Percentiles rank a stretch among this genome's conserved stretches.
These are phyloP conservation scores for Penelope pileata DNA, from an alignment of 2,113 vertebrate species.

Conservation along the genomic window DNA sequence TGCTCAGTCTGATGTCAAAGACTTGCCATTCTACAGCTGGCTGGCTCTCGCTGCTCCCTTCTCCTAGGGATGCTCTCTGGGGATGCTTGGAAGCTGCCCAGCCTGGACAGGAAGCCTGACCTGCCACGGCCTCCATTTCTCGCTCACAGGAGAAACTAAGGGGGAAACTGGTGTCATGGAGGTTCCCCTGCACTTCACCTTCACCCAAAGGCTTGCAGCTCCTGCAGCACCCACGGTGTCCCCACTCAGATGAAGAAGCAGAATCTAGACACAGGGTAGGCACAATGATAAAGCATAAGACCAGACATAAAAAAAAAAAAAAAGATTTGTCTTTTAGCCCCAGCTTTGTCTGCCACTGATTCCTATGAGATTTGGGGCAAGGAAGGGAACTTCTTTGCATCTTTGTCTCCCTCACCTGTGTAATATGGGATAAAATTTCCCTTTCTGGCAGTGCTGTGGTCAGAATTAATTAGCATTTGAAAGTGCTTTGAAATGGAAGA, in stretches of 20 bases:
- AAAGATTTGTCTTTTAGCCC: not conserved
- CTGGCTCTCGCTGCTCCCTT: not conserved
- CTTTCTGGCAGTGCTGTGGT: not conserved
- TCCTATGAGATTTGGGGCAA: not conserved
- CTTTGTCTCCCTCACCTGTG: constrained; percentile 16
- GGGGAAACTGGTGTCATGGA: accelerated
- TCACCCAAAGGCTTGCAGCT: not conserved
- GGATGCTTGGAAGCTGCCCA: not conserved
- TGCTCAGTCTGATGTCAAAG: not conserved
- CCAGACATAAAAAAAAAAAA: not conserved
- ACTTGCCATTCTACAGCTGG: not conserved
- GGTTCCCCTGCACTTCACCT: not conserved
- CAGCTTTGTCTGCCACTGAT: not conserved
- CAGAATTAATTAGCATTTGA: constrained; percentile 44
- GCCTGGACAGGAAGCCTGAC: not conserved
- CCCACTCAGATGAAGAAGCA: not conserved
- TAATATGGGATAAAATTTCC: constrained; percentile 41
- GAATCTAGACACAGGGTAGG: constrained; percentile 4
- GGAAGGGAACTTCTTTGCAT: not conserved
- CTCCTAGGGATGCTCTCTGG: not conserved
- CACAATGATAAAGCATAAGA: not conserved
- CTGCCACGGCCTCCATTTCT: not conserved
- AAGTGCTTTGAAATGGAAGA: constrained; percentile 60
- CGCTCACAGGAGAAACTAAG: accelerated
- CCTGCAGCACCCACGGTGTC: not conserved